Conservation (phyloP, 1,140 invertebrate genomes). For the Leptopilina clavipes region DNA sequence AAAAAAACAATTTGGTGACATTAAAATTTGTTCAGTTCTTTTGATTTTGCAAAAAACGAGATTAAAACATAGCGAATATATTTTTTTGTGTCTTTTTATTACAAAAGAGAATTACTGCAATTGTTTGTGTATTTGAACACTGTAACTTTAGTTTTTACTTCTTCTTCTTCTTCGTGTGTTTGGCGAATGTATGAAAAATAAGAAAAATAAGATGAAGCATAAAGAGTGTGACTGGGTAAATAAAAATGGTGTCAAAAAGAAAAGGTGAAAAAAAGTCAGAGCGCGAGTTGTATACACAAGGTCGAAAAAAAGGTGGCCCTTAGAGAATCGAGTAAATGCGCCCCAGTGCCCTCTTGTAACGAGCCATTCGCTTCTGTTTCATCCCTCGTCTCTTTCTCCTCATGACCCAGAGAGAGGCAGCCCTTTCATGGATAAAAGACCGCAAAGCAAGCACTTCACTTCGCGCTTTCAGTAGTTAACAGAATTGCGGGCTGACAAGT, state of each 20-base stretch:
- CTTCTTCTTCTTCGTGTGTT: too few species aligned
- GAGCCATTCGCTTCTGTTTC: constrained; percentile 27
- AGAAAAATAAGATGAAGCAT: neutral
- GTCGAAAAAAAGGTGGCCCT: constrained; percentile 17
- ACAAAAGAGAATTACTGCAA: too few species aligned
- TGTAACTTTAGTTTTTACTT: too few species aligned
- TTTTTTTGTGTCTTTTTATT: too few species aligned
- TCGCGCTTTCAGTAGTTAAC: constrained; percentile 24
- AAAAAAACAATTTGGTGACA: too few species aligned
- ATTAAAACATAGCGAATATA: too few species aligned
- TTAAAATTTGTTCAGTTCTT: too few species aligned
- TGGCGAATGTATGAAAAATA: too few species aligned
- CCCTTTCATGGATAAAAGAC: constrained; percentile 29
- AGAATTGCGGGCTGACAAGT: constrained; percentile 17
- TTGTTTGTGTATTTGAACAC: too few species aligned
- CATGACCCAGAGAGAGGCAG: constrained; percentile 22
- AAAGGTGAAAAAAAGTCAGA: neutral
- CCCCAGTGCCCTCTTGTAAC: constrained; percentile 25
- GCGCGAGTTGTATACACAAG: constrained; percentile 18
- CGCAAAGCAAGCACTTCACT: constrained; percentile 32
- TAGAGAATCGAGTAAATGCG: constrained; percentile 31
- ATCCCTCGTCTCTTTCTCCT: constrained; percentile 21
- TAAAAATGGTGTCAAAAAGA: constrained; percentile 31
- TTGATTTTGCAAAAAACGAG: too few species aligned
- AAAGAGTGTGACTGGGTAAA: constrained; percentile 20